phyloP scores from a whole-genome alignment of 1,140 invertebrate species.

The Bombus pyrosoma region DNA sequence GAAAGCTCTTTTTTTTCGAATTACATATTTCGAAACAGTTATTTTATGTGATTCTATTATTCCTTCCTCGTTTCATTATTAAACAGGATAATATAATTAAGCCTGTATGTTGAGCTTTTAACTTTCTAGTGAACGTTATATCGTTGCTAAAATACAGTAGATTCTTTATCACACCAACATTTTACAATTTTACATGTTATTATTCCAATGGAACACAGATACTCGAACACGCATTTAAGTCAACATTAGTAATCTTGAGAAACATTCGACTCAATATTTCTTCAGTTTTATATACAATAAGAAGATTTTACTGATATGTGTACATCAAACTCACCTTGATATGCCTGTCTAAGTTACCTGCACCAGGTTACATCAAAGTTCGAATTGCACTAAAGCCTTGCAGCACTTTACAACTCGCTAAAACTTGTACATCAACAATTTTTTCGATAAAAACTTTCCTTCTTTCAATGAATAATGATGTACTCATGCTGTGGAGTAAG shows the following conservation, averaged over 20 bases:
- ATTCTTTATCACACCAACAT: conserved; percentile 27
- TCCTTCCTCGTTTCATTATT: background rate
- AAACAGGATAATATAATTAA: conserved; percentile 36
- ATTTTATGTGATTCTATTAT: background rate
- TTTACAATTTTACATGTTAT: conserved; percentile 49
- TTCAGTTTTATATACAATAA: conserved; percentile 49
- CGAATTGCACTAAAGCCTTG: conserved; percentile 79
- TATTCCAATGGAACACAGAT: conserved; percentile 47
- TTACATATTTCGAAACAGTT: conserved; percentile 29
- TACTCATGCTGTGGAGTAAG: conserved; percentile 75
- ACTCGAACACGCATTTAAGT: conserved; percentile 32
- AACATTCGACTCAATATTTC: conserved; percentile 26
- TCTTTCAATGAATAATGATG: conserved; percentile 78
- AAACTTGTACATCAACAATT: conserved; percentile 70
- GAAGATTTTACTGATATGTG: conserved; percentile 68
- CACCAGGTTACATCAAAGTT: conserved; percentile 72
- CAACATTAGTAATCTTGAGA: conserved; percentile 10
- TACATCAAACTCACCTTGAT: conserved; percentile 69
- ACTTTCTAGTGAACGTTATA: conserved; percentile 45
- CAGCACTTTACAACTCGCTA: conserved; percentile 73
- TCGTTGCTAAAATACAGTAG: conserved; percentile 30
- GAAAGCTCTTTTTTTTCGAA: conserved; percentile 45
- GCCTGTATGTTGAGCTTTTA: conserved; percentile 16
- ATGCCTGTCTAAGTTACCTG: conserved; percentile 67
- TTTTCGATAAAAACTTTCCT: conserved; percentile 61